phyloP scores from a whole-genome alignment of 2,113 vertebrate species.

The Oncorhynchus tshawytscha region DNA sequence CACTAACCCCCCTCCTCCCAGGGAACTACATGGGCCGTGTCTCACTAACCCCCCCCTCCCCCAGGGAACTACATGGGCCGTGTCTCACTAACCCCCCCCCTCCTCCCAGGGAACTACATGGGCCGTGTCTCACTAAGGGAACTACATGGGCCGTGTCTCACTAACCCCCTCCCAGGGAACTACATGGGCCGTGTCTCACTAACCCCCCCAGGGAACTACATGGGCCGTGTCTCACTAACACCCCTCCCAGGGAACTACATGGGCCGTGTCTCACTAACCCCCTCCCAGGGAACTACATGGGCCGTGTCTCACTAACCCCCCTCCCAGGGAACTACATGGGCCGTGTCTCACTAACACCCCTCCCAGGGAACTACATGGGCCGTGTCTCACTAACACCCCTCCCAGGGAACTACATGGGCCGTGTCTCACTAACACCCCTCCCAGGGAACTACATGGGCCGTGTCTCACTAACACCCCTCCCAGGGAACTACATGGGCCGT shows the following conservation, averaged over 20 bases:
- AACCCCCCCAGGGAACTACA: slow-evolving; percentile 84
- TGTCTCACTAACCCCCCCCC: slow-evolving; percentile 41
- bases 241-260: slow-evolving; percentile 84
- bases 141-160: slow-evolving; percentile 86
- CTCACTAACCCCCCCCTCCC: background rate
- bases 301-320: slow-evolving; percentile 71
- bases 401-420: slow-evolving; percentile 90
- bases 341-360: slow-evolving; percentile 62
- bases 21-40: slow-evolving; percentile 92
- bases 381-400: slow-evolving; percentile 62
- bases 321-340: slow-evolving; percentile 89
- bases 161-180: slow-evolving; percentile 79
- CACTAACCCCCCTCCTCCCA: slow-evolving; percentile 48
- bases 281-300: slow-evolving; percentile 87
- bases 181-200: slow-evolving; percentile 84
- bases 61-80: slow-evolving; percentile 92
- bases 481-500: slow-evolving; percentile 92
- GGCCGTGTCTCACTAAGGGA: slow-evolving; percentile 94
- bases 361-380: slow-evolving; percentile 89
- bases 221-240: slow-evolving; percentile 79
- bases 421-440: slow-evolving; percentile 56
- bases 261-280: slow-evolving; percentile 75
- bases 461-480: slow-evolving; percentile 34
- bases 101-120: slow-evolving; percentile 90
- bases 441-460: slow-evolving; percentile 92